A percentile compares a stretch with the other conserved stretches of the same genome.
Evolutionary conservation across 2,113 vertebrate genomes (phyloP).

Genomic region (Pedionomus torquatus): DNA sequence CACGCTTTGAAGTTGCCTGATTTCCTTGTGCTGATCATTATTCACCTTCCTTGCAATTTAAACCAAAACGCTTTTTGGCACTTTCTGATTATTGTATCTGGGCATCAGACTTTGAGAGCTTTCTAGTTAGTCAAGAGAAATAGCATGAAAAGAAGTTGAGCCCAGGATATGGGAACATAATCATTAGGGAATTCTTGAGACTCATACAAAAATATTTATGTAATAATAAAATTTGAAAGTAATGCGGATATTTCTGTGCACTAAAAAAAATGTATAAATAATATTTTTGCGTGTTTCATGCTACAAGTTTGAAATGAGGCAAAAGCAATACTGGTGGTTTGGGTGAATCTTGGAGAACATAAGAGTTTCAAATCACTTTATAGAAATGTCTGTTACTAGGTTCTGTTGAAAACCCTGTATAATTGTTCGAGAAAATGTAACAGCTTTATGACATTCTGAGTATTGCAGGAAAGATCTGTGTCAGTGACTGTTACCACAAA

Average conservation of each 20-base stretch:
- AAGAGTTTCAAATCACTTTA: fast-evolving
- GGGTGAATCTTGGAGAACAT: neutral
- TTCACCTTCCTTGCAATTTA: neutral
- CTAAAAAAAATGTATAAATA: neutral
- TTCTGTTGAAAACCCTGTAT: neutral
- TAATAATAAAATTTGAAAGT: neutral
- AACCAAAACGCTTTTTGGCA: neutral
- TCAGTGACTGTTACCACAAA: neutral
- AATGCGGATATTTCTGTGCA: neutral
- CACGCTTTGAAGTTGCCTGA: neutral
- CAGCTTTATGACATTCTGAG: fast-evolving
- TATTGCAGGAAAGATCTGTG: neutral
- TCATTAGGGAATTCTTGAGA: neutral
- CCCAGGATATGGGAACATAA: too few species aligned
- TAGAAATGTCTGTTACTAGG: neutral
- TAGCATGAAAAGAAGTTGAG: too few species aligned
- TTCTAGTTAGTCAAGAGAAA: neutral
- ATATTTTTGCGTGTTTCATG: neutral
- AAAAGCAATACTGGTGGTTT: neutral
- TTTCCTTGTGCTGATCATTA: neutral
- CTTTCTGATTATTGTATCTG: neutral
- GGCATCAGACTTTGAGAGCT: neutral
- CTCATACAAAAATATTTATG: fast-evolving
- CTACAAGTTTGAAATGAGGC: neutral
- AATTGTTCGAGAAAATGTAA: neutral